A percentile compares a stretch with the other conserved stretches of the same genome.
Conservation (phyloP, 2,113 vertebrate species). For the Aptenodytes patagonicus region DNA sequence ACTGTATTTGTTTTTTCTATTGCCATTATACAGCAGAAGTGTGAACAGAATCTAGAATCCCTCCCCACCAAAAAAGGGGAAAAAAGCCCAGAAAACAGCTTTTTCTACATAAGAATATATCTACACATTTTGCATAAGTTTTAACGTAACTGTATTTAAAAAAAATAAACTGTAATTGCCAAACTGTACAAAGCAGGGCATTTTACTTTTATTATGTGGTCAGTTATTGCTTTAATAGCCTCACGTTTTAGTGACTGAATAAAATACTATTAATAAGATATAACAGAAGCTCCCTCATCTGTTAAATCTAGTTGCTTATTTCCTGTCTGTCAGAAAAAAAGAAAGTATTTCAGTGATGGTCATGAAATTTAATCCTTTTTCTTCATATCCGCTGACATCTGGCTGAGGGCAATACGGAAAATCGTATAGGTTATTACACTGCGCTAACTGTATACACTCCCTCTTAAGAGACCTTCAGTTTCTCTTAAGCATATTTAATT, state of each 20-base stretch:
- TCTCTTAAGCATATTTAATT: not conserved
- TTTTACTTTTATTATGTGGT: not conserved
- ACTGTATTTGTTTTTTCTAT: not conserved
- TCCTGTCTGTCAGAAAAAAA: not conserved
- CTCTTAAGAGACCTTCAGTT: not conserved
- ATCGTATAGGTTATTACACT: not conserved
- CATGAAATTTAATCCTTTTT: not conserved
- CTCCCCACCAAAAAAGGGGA: not conserved
- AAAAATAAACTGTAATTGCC: not conserved
- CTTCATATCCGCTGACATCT: not conserved
- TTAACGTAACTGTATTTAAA: not conserved
- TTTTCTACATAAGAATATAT: not conserved
- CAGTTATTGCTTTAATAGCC: not conserved
- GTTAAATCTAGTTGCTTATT: not conserved
- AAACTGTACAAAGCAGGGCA: not conserved
- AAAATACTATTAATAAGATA: not conserved
- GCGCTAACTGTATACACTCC: not conserved
- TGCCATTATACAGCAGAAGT: not conserved
- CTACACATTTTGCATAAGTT: not conserved
- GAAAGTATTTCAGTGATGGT: not conserved
- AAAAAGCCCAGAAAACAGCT: accelerated
- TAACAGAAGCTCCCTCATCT: not conserved
- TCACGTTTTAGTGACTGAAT: not conserved
- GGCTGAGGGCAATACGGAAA: not conserved
- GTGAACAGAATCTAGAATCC: not conserved